Percentiles rank a stretch among this genome's conserved stretches.
Evolutionary conservation across 2,888 invertebrate species (phyloP).

Genomic region (Acleris cristana): DNA sequence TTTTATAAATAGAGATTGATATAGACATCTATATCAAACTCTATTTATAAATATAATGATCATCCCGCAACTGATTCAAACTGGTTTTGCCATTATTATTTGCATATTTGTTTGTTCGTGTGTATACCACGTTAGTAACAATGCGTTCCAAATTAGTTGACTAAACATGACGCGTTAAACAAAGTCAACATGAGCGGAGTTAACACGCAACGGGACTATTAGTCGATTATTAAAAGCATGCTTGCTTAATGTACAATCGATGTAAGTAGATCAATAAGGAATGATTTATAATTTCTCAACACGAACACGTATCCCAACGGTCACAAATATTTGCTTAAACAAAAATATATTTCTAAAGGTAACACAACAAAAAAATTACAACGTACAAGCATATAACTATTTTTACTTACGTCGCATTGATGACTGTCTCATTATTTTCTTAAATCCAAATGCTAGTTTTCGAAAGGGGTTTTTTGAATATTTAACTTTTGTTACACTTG

Average conservation of each 20-base stretch:
- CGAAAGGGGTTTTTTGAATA: too few relatives aligned
- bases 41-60: too few relatives aligned
- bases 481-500: too few relatives aligned
- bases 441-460: too few relatives aligned
- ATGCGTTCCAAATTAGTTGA: constrained; percentile 20
- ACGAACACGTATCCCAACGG: constrained; percentile 3
- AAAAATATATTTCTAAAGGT: background rate
- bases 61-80: background rate
- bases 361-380: too few relatives aligned
- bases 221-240: constrained; percentile 69
- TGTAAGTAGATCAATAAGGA: constrained; percentile 61
- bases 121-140: constrained; percentile 9
- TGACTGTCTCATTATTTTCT: too few relatives aligned
- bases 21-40: too few relatives aligned
- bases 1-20: too few relatives aligned
- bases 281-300: constrained; percentile 61
- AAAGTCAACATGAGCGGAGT: constrained; percentile 52
- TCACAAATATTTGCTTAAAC: background rate
- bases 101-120: background rate
- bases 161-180: constrained; percentile 43
- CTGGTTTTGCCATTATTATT: background rate
- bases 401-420: too few relatives aligned
- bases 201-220: constrained; percentile 70
- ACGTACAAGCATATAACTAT: too few relatives aligned
- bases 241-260: constrained; percentile 70